phyloP scores from a whole-genome alignment of 2,888 invertebrate species.

The Eupithecia pulchellata region DNA sequence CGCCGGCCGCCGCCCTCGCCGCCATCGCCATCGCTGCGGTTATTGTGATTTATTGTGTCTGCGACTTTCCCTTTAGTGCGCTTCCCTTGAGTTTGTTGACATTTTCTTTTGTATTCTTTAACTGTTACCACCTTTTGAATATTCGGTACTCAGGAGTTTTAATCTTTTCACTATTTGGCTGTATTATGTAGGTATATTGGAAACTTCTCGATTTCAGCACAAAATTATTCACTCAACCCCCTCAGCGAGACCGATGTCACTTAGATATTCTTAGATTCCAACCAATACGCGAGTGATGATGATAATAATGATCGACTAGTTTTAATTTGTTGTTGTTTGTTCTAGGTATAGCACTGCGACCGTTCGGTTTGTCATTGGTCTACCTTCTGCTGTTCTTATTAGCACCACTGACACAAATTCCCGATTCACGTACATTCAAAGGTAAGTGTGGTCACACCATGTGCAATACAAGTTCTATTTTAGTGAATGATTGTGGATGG shows the following conservation, averaged over 20 bases:
- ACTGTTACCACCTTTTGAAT: neutral
- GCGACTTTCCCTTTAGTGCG: constrained; percentile 58
- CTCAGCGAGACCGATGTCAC: neutral
- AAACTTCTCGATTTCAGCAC: neutral
- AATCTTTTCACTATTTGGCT: neutral
- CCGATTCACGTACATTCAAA: constrained; percentile 87
- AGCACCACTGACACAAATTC: constrained; percentile 91
- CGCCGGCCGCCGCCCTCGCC: too few species aligned
- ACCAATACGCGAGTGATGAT: too few species aligned
- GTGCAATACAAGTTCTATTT: neutral
- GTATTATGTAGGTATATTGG: neutral
- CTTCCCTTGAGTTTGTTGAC: constrained; percentile 48
- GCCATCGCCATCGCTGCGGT: constrained; percentile 32
- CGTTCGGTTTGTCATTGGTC: constrained; percentile 91
- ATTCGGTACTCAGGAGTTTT: constrained; percentile 28
- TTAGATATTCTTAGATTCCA: neutral
- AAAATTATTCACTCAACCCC: neutral
- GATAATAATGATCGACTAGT: neutral
- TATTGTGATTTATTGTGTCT: constrained; percentile 66
- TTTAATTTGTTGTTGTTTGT: constrained; percentile 54
- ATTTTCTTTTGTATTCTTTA: constrained; percentile 48
- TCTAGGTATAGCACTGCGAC: constrained; percentile 93
- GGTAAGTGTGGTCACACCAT: constrained; percentile 71
- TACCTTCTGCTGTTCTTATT: constrained; percentile 92
- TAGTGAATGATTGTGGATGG: too few species aligned